Evolutionary conservation across 2,113 vertebrate species (phyloP), one percentile per base, ranked within the genome.

Genomic region (Callipepla squamata): DNA sequence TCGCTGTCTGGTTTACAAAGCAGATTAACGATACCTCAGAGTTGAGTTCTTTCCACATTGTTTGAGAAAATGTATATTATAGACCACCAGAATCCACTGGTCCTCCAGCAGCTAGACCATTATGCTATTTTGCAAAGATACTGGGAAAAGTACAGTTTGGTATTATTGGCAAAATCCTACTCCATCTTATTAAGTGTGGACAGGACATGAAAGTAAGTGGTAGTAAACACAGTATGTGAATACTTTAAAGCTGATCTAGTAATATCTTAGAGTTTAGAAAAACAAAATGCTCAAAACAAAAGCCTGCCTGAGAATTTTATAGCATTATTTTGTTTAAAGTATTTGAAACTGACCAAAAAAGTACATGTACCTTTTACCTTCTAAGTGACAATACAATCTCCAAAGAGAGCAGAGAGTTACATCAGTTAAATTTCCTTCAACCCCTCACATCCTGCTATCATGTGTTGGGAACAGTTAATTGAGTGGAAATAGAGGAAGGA

Each of bases 21-120:
- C 44, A 88, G 58, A 81, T 79, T 66, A 85, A 65, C 86, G 61
- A 44, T 93, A 42, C 45, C 84, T 36, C n/a, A 53, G 30, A 72
- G 18, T 9, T 76, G 58, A 58, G 77, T 90, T 81, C 18, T 53
- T 84, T 48, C 23, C 13, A 8, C 61, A 83, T 48, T 89, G 25
- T 84, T 89, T 72, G 34, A 81, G 30, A 81, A 90, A 61, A 75
- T 84, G 62, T 85, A 44, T n/a, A 62, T 79, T 78, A 20, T 62
- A 77, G 80, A 68, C 74, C 89, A 94, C 73, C 55, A 90, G 32
- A 58, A 55, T 73, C 79, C 1, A 2, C 32, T 93, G 77, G 77
- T 45, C 38, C 38, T 79, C 59, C 50, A 62, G 72, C 87, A 95
- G 40, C 38, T 10, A 48, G 53, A 53, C 3, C 84, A 59, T 9